Evolutionary conservation across 2,797 vertebrate species (phyloP).

Genomic region (Rhinatrema bivittatum): DNA sequence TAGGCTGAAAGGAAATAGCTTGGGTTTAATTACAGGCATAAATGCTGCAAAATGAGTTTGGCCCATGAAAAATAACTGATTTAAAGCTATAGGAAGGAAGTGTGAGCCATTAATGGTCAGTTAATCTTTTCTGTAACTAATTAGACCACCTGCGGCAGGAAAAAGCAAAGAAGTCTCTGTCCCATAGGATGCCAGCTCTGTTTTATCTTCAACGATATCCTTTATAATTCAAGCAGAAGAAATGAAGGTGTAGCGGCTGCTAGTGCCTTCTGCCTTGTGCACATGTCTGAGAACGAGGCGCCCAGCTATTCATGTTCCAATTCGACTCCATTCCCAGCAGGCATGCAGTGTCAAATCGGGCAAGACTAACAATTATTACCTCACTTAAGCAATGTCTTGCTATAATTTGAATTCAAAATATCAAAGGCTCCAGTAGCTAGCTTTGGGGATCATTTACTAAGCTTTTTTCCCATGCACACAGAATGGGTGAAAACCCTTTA

Average conservation of each 20-base stretch:
- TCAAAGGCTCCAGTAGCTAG: constrained; percentile 24
- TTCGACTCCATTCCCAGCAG: constrained; percentile 19
- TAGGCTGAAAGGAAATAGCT: constrained; percentile 9
- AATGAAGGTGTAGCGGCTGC: constrained; percentile 36
- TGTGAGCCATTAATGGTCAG: constrained; percentile 38
- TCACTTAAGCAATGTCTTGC: constrained; percentile 30
- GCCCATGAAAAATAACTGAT: constrained; percentile 33
- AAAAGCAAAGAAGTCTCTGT: constrained; percentile 36
- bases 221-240: constrained; percentile 30
- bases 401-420: constrained; percentile 42
- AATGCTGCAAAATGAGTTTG: constrained; percentile 32
- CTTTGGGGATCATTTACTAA: too few relatives aligned
- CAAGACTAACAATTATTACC: constrained; percentile 33
- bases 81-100: constrained; percentile 41
- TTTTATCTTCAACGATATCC: constrained; percentile 27
- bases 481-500: too few relatives aligned
- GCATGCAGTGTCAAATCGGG: constrained; percentile 26
- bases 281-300: constrained; percentile 35
- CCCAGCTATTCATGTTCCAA: constrained; percentile 34
- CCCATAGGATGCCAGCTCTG: constrained; percentile 26
- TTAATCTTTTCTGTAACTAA: constrained; percentile 54
- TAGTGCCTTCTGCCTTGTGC: constrained; percentile 19
- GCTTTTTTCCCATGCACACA: neutral
- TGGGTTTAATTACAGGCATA: constrained; percentile 29
- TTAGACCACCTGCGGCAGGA: constrained; percentile 34